These are phyloP conservation scores for Zoroaster sp. DNA, from an alignment of 53 echinoderm and acorn worm species.

Conservation along the genomic window DNA sequence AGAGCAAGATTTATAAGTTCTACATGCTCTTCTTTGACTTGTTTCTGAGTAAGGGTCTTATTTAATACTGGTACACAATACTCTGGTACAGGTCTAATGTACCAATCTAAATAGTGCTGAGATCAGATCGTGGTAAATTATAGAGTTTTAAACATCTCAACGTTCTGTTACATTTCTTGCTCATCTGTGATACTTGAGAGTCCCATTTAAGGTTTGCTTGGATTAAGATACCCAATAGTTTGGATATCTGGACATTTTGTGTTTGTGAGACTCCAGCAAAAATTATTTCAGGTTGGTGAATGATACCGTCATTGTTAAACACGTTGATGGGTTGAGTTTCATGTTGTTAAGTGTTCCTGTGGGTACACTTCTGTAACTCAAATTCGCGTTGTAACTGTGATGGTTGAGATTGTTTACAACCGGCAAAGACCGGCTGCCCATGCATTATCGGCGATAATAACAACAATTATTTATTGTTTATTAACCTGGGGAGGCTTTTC, in stretches of 20 bases:
- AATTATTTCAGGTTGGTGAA: neutral
- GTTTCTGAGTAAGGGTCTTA: neutral
- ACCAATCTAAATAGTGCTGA: neutral
- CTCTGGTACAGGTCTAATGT: neutral
- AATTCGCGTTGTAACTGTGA: too few species aligned
- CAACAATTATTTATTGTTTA: too few species aligned
- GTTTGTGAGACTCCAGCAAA: neutral
- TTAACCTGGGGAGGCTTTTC: too few species aligned
- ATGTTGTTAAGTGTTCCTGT: too few species aligned
- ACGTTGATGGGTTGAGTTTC: too few species aligned
- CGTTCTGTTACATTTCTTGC: neutral
- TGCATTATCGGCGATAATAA: too few species aligned
- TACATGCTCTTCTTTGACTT: too few species aligned
- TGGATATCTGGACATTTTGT: neutral
- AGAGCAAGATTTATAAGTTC: too few species aligned
- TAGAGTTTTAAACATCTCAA: neutral
- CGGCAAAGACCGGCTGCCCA: too few species aligned
- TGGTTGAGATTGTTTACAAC: too few species aligned
- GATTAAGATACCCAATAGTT: neutral
- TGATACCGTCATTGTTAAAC: too few species aligned
- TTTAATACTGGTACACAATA: neutral
- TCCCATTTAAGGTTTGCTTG: neutral
- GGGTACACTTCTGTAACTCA: too few species aligned
- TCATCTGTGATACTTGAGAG: neutral
- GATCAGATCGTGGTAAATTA: neutral